Conservation (phyloP, 2,888 invertebrate species). For the Smittia aterrima region DNA sequence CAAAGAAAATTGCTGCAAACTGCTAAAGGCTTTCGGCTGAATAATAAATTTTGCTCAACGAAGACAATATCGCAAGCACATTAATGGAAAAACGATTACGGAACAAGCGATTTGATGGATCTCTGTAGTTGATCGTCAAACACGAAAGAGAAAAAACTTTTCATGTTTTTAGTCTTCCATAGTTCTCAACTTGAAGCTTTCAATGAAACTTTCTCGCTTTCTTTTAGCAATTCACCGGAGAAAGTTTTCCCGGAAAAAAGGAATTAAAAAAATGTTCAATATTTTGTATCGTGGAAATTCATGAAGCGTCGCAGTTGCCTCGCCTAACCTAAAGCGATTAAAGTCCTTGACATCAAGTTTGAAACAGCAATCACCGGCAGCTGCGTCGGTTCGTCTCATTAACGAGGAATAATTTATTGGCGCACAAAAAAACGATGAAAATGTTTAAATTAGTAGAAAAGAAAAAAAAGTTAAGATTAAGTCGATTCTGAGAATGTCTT, state of each 20-base stretch:
- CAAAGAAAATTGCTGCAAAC: slow-evolving; percentile 45
- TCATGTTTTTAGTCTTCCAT: neutral
- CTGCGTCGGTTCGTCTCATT: too few species aligned
- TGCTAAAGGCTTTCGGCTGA: neutral
- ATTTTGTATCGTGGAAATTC: neutral
- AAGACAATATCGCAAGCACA: neutral
- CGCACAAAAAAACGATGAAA: neutral
- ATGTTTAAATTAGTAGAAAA: neutral
- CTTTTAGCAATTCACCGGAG: slow-evolving; percentile 12
- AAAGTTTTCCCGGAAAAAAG: slow-evolving; percentile 5
- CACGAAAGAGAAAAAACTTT: neutral
- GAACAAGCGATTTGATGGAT: neutral
- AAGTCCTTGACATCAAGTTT: too few species aligned
- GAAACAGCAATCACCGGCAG: too few species aligned
- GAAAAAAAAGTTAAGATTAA: neutral
- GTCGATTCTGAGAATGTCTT: slow-evolving; percentile 11
- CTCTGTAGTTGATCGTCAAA: neutral
- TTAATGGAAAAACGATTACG: neutral
- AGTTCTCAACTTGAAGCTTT: slow-evolving; percentile 14
- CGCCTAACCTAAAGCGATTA: too few species aligned
- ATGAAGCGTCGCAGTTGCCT: too few species aligned
- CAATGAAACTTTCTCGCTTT: neutral
- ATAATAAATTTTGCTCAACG: neutral
- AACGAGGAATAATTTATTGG: neutral
- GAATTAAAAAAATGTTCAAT: slow-evolving; percentile 1